phyloP scores from a whole-genome alignment of 2,113 vertebrate species.

The Castor canadensis region DNA sequence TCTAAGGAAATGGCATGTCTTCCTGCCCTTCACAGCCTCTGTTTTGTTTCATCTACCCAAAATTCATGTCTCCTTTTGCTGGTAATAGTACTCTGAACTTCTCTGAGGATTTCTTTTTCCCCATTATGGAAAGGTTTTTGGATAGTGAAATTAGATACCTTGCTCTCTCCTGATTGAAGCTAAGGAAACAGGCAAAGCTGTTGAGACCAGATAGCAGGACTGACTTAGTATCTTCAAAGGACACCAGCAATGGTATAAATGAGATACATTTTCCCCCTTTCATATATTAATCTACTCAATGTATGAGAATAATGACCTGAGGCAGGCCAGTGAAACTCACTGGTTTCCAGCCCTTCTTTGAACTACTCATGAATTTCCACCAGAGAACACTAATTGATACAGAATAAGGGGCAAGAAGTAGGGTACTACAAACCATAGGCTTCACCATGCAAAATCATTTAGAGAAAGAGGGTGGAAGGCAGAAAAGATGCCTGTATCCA shows the following conservation, averaged over 20 bases:
- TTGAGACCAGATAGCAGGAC: background rate
- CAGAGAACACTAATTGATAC: background rate
- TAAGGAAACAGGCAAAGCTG: background rate
- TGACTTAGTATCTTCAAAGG: background rate
- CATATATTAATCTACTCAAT: background rate
- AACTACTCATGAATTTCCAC: background rate
- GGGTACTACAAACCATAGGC: background rate
- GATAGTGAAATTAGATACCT: background rate
- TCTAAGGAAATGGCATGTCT: background rate
- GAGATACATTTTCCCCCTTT: background rate
- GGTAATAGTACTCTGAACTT: background rate
- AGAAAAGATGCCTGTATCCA: background rate
- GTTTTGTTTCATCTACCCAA: background rate
- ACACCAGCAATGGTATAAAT: background rate
- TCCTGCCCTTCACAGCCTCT: background rate
- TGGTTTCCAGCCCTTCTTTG: background rate
- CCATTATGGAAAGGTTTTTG: background rate
- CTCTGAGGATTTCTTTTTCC: background rate
- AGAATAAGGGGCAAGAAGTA: background rate
- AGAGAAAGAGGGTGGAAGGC: background rate
- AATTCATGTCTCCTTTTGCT: background rate
- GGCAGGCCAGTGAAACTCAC: background rate
- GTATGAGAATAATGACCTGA: background rate
- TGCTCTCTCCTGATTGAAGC: background rate
- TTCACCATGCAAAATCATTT: background rate